Evolutionary conservation across 1,140 invertebrate species (phyloP), one percentile per base, ranked within the genome.

Genomic region (Nephotettix cincticeps): DNA sequence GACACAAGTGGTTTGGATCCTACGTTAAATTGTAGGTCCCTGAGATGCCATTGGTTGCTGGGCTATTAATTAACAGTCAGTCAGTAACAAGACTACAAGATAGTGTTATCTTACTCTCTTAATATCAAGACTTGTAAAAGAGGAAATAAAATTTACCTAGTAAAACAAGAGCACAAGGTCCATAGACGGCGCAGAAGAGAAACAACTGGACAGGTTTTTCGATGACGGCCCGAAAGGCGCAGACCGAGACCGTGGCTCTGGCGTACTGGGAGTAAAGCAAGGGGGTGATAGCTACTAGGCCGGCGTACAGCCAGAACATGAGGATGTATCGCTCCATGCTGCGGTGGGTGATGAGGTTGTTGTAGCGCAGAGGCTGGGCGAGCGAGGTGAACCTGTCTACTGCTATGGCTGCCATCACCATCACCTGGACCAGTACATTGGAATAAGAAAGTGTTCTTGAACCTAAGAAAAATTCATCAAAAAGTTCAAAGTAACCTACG

Each of bases 341-440:
- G 47, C 83, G 83, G 76, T 86, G 84, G 0, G 88, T 89, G 69
- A 90, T 88, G 58, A 89, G 83, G 77, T 87, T 86, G 74, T 85
- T 86, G 75, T 87, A 87, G 14, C 87, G 78, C 27, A 90, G 79
- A 0, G 89, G 89, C 70, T 87, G 84, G 2, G 86, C 86, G 1
- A 90, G 79, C 1, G 88, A 89, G 0, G 86, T 88, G 74, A 88
- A 84, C 29, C 89, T 79, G 75, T 90, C 88, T 3, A 89, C 85
- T 1, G 89, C 88, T 47, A 90, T 89, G 2, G 87, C 86, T 0
- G 88, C 86, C 69, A 87, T 85, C 13, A 87, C 85, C 14, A 90
- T 77, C 6, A 72, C 71, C 71, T 72, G 54, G 21, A 32, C 40
- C n/a, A n/a, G n/a, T n/a, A n/a, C n/a, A n/a, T n/a, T n/a, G n/a